Evolutionary conservation across 1,140 invertebrate genomes (phyloP).

Genomic region (Ectropis grisescens): DNA sequence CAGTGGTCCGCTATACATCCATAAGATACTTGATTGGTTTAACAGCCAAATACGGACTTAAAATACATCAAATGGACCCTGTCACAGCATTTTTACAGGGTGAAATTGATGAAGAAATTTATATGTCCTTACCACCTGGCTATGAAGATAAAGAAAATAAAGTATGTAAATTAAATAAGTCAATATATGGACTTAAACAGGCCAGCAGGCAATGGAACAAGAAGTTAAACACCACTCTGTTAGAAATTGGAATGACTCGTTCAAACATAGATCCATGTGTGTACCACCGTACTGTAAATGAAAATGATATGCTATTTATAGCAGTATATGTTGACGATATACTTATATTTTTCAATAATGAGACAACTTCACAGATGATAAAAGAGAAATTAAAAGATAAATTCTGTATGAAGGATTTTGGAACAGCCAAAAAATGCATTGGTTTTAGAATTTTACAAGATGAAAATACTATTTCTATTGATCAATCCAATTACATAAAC

Average conservation of each 20-base stretch:
- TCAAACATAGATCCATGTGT: constrained; percentile 14
- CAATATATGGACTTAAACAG: constrained; percentile 56
- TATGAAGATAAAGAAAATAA: constrained; percentile 18
- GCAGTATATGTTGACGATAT: constrained; percentile 8
- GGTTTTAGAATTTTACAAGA: not conserved
- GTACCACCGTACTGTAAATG: constrained; percentile 12
- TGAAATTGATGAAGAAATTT: constrained; percentile 50
- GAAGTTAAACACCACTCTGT: constrained; percentile 13
- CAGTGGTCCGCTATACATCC: constrained; percentile 6
- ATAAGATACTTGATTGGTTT: constrained; percentile 7
- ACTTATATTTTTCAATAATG: constrained; percentile 1
- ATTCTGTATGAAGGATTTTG: constrained; percentile 6
- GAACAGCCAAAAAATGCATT: constrained; percentile 1
- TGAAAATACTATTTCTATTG: constrained; percentile 3
- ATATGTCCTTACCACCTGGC: constrained; percentile 41
- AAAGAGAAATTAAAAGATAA: constrained; percentile 1
- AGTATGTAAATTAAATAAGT: constrained; percentile 43
- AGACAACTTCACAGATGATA: not conserved
- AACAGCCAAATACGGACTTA: not conserved
- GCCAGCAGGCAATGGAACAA: constrained; percentile 24
- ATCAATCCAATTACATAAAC: constrained; percentile 12
- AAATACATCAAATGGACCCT: constrained; percentile 7
- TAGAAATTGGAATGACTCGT: constrained; percentile 14
- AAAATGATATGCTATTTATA: constrained; percentile 2
- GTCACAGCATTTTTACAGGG: constrained; percentile 16